phyloP scores from a whole-genome alignment of 2,888 invertebrate genomes.

The Lasioglossum pauxillum region DNA sequence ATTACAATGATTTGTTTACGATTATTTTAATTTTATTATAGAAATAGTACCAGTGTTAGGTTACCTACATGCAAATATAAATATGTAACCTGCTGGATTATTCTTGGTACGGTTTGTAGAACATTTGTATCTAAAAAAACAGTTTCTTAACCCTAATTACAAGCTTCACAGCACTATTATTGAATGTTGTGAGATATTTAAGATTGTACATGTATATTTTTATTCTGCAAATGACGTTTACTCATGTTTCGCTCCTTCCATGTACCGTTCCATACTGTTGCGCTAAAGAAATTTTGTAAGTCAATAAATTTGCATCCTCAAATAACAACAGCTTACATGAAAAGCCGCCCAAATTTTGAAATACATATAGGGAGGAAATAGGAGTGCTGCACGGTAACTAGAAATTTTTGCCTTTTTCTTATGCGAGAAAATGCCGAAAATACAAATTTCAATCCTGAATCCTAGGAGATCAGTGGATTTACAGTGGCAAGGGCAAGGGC shows the following conservation, averaged over 20 bases:
- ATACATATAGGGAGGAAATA: neutral
- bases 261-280: slow-evolving; percentile 15
- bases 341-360: neutral
- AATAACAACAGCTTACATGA: slow-evolving; percentile 33
- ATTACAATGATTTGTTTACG: slow-evolving; percentile 27
- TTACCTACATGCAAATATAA: neutral
- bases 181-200: neutral
- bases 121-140: slow-evolving; percentile 14
- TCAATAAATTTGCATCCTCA: slow-evolving; percentile 22
- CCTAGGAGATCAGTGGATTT: too few species aligned
- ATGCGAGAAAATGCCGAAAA: too few species aligned
- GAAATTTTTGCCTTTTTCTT: too few species aligned
- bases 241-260: slow-evolving; percentile 3
- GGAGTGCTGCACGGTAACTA: neutral
- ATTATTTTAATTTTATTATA: slow-evolving; percentile 23
- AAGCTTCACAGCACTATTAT: slow-evolving; percentile 4
- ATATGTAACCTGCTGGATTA: slow-evolving; percentile 2
- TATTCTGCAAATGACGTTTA: slow-evolving; percentile 22
- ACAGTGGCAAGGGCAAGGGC: too few species aligned
- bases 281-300: neutral
- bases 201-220: neutral
- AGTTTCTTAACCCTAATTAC: slow-evolving; percentile 12
- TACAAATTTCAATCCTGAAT: too few species aligned
- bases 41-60: slow-evolving; percentile 2
- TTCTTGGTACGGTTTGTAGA: neutral